A percentile compares a stretch with the other conserved stretches of the same genome.
phyloP scores from a whole-genome alignment of 2,113 vertebrate genomes.

The Caracal caracal region DNA sequence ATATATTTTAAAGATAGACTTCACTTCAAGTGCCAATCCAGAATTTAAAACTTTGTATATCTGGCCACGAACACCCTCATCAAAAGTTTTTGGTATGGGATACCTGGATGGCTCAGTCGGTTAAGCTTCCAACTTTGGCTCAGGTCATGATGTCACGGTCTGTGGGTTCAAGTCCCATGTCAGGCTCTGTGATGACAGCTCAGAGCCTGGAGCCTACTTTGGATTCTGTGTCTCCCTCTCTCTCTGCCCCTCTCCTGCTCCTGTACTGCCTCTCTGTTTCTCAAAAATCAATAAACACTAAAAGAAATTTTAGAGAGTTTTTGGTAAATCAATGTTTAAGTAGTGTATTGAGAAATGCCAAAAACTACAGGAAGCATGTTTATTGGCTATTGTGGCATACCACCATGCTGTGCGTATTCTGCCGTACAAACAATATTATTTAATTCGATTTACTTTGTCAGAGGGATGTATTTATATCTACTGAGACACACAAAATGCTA shows the following conservation, averaged over 20 bases:
- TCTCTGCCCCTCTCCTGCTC: no score
- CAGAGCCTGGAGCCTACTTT: no score
- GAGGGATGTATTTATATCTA: not conserved
- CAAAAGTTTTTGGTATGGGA: not conserved
- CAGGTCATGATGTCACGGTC: no score
- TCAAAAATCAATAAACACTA: no score
- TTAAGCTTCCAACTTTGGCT: no score
- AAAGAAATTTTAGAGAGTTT: not conserved
- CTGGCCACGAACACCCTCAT: not conserved
- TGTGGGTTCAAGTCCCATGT: no score
- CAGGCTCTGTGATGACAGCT: no score
- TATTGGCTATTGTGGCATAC: not conserved
- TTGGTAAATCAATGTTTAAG: not conserved
- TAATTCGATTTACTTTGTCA: not conserved
- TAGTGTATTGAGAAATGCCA: not conserved
- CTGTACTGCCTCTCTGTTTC: no score
- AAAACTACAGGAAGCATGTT: not conserved
- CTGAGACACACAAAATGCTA: not conserved
- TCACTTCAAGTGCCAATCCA: not conserved
- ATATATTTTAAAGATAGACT: not conserved
- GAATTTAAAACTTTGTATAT: not conserved
- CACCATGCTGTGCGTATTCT: not conserved
- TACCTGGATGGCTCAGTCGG: no score
- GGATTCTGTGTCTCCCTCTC: no score
- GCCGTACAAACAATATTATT: not conserved